phyloP scores from a whole-genome alignment of 2,797 vertebrate genomes.

The Nyctibius grandis region DNA sequence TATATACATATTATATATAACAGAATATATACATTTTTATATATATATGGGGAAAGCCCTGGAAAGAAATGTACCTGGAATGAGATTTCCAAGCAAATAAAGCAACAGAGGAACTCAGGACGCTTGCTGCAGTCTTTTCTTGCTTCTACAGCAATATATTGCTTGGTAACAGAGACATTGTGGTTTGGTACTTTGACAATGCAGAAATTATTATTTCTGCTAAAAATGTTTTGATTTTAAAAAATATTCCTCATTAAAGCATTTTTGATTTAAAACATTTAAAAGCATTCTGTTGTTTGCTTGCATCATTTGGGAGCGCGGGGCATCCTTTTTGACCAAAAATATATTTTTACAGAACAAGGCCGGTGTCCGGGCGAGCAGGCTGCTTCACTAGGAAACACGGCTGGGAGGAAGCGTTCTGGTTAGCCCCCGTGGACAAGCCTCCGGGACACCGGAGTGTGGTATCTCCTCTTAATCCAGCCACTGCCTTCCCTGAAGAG shows the following conservation, averaged over 20 bases:
- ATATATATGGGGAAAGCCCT: not conserved
- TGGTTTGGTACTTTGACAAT: not conserved
- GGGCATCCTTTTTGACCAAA: not conserved
- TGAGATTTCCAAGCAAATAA: not conserved
- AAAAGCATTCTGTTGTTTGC: not conserved
- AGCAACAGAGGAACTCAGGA: not conserved
- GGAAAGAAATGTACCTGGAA: not conserved
- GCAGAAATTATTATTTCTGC: not conserved
- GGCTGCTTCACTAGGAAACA: not conserved
- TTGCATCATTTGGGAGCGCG: not conserved
- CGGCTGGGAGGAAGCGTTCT: accelerated
- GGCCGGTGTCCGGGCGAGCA: not conserved
- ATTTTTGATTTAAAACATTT: not conserved
- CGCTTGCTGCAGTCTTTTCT: not conserved
- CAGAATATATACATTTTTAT: not conserved
- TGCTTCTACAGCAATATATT: not conserved
- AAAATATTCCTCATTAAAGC: not conserved
- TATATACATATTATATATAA: not conserved
- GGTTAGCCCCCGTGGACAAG: accelerated
- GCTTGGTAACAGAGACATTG: not conserved
- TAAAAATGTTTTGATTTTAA: not conserved
- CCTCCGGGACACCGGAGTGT: not conserved
- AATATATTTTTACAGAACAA: not conserved
- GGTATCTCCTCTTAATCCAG: not conserved
- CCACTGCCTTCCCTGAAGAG: not conserved